A percentile compares a stretch with the other conserved stretches of the same genome.
Conservation (phyloP, 1,140 invertebrate species). For the Lithobius niger region DNA sequence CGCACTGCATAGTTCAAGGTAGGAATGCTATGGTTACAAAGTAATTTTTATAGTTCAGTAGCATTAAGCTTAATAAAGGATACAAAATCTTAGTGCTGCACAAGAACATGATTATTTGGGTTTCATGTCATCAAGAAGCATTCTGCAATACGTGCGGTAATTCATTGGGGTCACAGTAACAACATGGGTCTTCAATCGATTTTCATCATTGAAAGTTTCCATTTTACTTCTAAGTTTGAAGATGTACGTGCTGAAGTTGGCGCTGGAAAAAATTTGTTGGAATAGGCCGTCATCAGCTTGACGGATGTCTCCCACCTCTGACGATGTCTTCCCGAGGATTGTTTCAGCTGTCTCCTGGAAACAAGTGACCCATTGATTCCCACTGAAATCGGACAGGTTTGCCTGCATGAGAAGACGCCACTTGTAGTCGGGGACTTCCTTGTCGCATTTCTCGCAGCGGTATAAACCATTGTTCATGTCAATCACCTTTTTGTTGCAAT, state of each 20-base stretch:
- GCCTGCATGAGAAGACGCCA: constrained; percentile 69
- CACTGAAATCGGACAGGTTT: constrained; percentile 57
- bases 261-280: constrained; percentile 48
- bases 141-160: constrained; percentile 54
- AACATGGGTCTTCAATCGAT: constrained; percentile 57
- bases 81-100: no score
- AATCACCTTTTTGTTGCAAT: constrained; percentile 85
- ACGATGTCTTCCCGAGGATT: constrained; percentile 43
- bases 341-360: constrained; percentile 78
- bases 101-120: no score
- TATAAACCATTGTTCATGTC: constrained; percentile 76
- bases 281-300: constrained; percentile 31
- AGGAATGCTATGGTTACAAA: no score
- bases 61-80: no score
- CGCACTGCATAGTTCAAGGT: no score
- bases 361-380: constrained; percentile 70
- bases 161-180: constrained; percentile 52
- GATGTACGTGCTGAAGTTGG: constrained; percentile 61
- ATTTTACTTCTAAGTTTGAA: constrained; percentile 73
- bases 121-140: constrained; percentile 39
- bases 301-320: constrained; percentile 23
- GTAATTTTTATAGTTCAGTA: no score
- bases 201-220: constrained; percentile 84
- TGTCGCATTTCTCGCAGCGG: constrained; percentile 87
- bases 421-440: constrained; percentile 68